These are phyloP conservation scores for Champsocephalus gunnari DNA, from an alignment of 2,797 vertebrate genomes.

Conservation along the genomic window DNA sequence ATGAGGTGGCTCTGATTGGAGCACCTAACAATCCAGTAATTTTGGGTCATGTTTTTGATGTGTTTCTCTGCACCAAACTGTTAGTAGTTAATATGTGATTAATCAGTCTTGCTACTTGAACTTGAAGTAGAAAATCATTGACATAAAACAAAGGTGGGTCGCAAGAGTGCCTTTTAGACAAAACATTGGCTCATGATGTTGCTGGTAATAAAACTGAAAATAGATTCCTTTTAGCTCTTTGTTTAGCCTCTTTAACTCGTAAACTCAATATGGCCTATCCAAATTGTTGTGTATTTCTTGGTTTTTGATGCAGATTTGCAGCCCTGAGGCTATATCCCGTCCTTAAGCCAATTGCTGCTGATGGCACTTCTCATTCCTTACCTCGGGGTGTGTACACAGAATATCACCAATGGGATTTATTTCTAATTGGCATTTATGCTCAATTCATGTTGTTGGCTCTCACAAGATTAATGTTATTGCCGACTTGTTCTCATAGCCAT, in stretches of 20 bases:
- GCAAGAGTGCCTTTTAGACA: background rate
- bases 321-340: background rate
- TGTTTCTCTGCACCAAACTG: constrained; percentile 27
- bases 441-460: constrained; percentile 44
- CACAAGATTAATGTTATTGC: constrained; percentile 37
- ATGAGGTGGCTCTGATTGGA: constrained; percentile 48
- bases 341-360: constrained; percentile 33
- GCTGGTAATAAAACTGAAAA: background rate
- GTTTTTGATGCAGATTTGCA: constrained; percentile 34
- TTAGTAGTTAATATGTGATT: constrained; percentile 45
- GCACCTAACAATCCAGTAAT: constrained; percentile 46
- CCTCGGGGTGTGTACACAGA: constrained; percentile 17
- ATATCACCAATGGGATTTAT: constrained; percentile 41
- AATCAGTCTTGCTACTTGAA: constrained; percentile 51
- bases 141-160: constrained; percentile 21
- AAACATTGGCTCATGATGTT: background rate
- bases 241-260: constrained; percentile 8
- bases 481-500: constrained; percentile 35
- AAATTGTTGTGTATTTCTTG: constrained; percentile 17
- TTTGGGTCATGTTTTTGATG: constrained; percentile 25
- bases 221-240: background rate
- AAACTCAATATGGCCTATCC: constrained; percentile 19
- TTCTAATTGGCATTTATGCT: constrained; percentile 38
- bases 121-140: constrained; percentile 28
- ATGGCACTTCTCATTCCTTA: constrained; percentile 38